These are phyloP conservation scores for Branchinecta sandiegonensis DNA, from an alignment of 2,888 invertebrate species.

Conservation along the genomic window DNA sequence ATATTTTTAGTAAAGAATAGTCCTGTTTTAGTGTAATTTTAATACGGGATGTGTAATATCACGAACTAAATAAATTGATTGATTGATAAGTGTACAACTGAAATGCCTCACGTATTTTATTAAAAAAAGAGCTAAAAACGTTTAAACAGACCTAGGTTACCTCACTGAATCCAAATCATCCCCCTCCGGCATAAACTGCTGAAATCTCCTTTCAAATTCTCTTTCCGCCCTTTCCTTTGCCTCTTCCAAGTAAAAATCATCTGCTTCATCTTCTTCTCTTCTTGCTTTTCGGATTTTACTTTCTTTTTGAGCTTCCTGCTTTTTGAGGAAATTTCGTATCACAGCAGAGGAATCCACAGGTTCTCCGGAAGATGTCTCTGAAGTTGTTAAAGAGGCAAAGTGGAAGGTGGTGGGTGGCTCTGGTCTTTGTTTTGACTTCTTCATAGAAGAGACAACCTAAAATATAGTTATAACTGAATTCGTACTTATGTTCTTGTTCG, in stretches of 20 bases:
- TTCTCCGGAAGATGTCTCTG: neutral
- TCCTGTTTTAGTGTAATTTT: no score
- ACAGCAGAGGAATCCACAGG: neutral
- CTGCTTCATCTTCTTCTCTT: neutral
- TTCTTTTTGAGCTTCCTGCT: slow-evolving; percentile 4
- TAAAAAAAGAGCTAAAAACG: no score
- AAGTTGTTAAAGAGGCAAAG: neutral
- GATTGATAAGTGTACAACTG: no score
- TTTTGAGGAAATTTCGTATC: slow-evolving; percentile 1
- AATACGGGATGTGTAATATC: no score
- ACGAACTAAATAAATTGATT: no score
- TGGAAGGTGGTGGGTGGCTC: neutral
- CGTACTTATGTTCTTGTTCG: neutral
- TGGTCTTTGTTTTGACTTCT: neutral
- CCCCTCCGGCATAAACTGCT: neutral
- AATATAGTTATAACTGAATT: neutral
- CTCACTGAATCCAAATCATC: neutral
- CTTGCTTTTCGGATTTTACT: neutral
- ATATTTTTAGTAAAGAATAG: no score
- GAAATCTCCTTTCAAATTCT: neutral
- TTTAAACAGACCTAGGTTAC: no score
- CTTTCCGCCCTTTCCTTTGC: neutral
- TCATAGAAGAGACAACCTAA: slow-evolving; percentile 10
- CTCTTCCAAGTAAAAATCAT: slow-evolving; percentile 2
- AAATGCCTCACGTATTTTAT: no score